These are phyloP conservation scores for Drosophila emarginata DNA, from an alignment of 2,888 invertebrate species.

Conservation along the genomic window DNA sequence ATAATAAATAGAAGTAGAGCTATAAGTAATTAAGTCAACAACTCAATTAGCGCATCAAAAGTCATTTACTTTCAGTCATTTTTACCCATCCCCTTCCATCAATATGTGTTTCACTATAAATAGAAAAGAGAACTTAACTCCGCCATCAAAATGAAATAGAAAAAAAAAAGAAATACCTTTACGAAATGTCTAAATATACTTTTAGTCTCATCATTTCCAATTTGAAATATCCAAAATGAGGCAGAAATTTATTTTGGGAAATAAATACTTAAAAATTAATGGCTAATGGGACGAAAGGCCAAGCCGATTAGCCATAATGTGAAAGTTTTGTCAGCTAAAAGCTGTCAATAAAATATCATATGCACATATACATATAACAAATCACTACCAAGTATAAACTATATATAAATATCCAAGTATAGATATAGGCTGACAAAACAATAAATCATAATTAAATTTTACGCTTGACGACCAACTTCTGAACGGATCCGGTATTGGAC, in stretches of 20 bases:
- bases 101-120: slow-evolving; percentile 1
- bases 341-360: slow-evolving; percentile 42
- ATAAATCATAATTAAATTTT: slow-evolving; percentile 75
- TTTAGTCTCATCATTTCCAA: slow-evolving; percentile 10
- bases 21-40: slow-evolving; percentile 34
- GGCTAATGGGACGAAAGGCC: slow-evolving; percentile 29
- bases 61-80: slow-evolving; percentile 7
- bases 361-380: background rate
- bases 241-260: slow-evolving; percentile 38
- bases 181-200: slow-evolving; percentile 16
- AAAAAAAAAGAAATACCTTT: background rate
- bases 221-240: slow-evolving; percentile 1
- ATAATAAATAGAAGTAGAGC: background rate
- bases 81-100: background rate
- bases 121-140: background rate
- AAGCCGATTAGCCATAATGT: slow-evolving; percentile 35
- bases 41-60: slow-evolving; percentile 23
- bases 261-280: slow-evolving; percentile 40
- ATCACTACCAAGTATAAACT: background rate
- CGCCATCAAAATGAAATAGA: background rate
- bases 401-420: background rate
- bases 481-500: background rate
- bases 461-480: slow-evolving; percentile 33
- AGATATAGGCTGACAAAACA: slow-evolving; percentile 21
- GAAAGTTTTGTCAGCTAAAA: slow-evolving; percentile 45